Evolutionary conservation across 2,797 vertebrate genomes (phyloP).

Genomic region (Phoeniculus purpureus): DNA sequence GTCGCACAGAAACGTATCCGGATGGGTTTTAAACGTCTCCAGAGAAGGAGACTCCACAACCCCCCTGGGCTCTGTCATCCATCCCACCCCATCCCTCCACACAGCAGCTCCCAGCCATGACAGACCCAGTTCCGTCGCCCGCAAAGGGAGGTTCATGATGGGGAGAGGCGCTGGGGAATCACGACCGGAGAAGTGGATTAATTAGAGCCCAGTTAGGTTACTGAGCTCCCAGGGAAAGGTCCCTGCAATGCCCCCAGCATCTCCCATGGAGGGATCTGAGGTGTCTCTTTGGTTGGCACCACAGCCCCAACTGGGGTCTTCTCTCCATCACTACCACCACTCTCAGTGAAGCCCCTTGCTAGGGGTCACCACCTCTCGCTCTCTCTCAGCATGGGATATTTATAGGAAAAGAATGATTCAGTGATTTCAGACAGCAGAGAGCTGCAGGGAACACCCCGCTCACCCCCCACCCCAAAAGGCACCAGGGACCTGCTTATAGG

Average conservation of each 20-base stretch:
- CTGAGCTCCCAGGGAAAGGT: not conserved
- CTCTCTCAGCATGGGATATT: not conserved
- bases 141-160: no score
- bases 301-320: not conserved
- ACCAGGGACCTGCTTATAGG: not conserved
- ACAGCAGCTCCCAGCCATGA: no score
- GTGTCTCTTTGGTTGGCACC: not conserved
- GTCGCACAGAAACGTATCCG: no score
- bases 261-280: not conserved
- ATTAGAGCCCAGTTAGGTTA: conserved; percentile 25
- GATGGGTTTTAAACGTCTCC: no score
- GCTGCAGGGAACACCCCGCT: not conserved
- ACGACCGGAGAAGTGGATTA: not conserved
- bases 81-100: no score
- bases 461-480: not conserved
- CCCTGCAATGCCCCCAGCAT: not conserved
- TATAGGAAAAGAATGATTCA: not conserved
- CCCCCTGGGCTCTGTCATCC: not conserved
- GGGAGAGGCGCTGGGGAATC: not conserved
- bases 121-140: no score
- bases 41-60: not conserved
- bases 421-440: not conserved
- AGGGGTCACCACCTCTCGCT: not conserved
- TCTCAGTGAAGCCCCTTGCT: not conserved
- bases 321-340: not conserved